These are phyloP conservation scores for Phortica okadai DNA, from an alignment of 2,888 invertebrate species.

Conservation along the genomic window DNA sequence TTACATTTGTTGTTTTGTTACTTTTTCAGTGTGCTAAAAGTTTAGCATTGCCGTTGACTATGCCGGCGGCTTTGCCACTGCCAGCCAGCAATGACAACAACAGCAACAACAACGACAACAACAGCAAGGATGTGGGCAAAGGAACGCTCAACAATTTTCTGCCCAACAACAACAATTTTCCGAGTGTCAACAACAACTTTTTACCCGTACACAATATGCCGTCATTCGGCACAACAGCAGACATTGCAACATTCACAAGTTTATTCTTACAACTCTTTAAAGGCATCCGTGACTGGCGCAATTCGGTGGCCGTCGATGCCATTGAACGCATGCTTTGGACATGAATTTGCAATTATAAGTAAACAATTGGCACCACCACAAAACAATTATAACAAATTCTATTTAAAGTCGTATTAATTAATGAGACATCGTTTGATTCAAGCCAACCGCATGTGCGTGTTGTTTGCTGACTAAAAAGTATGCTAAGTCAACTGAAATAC, in stretches of 20 bases:
- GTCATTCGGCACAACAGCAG: constrained; percentile 54
- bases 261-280: constrained; percentile 58
- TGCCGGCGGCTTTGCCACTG: neutral
- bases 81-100: neutral
- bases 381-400: neutral
- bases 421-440: neutral
- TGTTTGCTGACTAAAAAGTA: neutral
- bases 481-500: neutral
- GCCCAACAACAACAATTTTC: neutral
- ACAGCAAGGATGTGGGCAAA: neutral
- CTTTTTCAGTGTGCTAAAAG: neutral
- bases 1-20: neutral
- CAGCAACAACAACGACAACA: constrained; percentile 1
- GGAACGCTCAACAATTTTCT: neutral
- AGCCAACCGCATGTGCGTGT: neutral
- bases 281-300: constrained; percentile 58
- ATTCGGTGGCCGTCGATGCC: constrained; percentile 55
- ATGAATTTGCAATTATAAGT: neutral
- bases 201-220: constrained; percentile 26
- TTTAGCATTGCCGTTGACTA: neutral
- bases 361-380: constrained; percentile 27
- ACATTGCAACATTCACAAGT: constrained; percentile 54
- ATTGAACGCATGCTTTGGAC: constrained; percentile 59
- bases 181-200: neutral
- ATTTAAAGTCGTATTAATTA: neutral